phyloP scores from a whole-genome alignment of 2,888 invertebrate species.

The Scelioninae gen. 2 region DNA sequence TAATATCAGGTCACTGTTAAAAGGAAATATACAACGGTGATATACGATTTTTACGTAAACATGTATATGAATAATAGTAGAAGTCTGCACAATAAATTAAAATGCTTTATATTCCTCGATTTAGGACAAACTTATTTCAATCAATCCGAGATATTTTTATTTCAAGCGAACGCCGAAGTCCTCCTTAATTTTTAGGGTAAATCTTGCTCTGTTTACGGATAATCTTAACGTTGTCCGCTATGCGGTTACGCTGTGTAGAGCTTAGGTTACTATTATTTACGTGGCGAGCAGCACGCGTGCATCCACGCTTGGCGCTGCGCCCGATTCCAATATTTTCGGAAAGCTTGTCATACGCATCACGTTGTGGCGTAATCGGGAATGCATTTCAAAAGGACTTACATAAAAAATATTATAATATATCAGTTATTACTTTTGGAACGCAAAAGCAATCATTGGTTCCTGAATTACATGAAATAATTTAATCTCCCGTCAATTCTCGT shows the following conservation, averaged over 20 bases:
- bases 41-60: slow-evolving; percentile 20
- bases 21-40: slow-evolving; percentile 32
- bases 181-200: slow-evolving; percentile 34
- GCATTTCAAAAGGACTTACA: slow-evolving; percentile 46
- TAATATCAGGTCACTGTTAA: slow-evolving; percentile 35
- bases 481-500: no score
- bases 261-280: slow-evolving; percentile 60
- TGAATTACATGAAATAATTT: no score
- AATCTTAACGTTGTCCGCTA: slow-evolving; percentile 47
- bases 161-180: slow-evolving; percentile 8
- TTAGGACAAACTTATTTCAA: neutral
- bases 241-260: slow-evolving; percentile 54
- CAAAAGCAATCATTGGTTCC: no score
- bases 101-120: slow-evolving; percentile 6
- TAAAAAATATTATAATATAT: no score
- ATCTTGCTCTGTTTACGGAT: slow-evolving; percentile 56
- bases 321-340: slow-evolving; percentile 70
- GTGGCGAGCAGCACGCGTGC: slow-evolving; percentile 58
- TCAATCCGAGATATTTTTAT: neutral
- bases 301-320: slow-evolving; percentile 65
- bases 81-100: slow-evolving; percentile 3
- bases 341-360: slow-evolving; percentile 65
- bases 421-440: no score
- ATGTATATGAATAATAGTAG: neutral
- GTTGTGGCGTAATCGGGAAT: slow-evolving; percentile 57